Evolutionary conservation across 2,888 invertebrate species (phyloP).

Genomic region (Agonum fuliginosum): DNA sequence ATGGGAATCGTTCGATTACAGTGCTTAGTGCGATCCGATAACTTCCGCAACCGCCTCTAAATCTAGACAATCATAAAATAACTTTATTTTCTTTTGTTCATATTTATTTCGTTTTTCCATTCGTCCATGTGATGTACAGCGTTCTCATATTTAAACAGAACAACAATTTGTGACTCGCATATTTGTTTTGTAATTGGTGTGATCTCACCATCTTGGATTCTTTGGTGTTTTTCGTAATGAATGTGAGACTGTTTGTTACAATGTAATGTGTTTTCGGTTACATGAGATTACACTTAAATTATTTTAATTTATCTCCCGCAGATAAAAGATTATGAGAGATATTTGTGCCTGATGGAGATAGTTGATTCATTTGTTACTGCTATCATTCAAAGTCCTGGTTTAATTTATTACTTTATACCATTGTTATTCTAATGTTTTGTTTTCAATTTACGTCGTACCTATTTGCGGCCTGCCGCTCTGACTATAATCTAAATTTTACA

Average conservation of each 20-base stretch:
- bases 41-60: constrained; percentile 29
- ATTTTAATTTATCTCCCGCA: neutral
- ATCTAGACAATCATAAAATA: constrained; percentile 56
- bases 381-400: neutral
- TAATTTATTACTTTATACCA: constrained; percentile 19
- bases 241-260: constrained; percentile 49
- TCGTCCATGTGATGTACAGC: constrained; percentile 58
- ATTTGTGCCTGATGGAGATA: neutral
- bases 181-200: constrained; percentile 59
- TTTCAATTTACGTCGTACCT: constrained; percentile 13
- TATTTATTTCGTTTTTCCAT: constrained; percentile 30
- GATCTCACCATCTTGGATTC: constrained; percentile 51
- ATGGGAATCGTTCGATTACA: constrained; percentile 86
- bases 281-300: constrained; percentile 13
- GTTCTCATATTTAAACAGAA: constrained; percentile 16
- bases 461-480: constrained; percentile 8
- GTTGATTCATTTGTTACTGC: neutral
- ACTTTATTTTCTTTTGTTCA: constrained; percentile 6
- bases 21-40: constrained; percentile 66
- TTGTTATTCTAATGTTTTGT: constrained; percentile 11
- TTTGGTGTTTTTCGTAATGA: constrained; percentile 54
- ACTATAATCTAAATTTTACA: constrained; percentile 26
- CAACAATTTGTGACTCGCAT: constrained; percentile 46
- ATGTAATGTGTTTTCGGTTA: constrained; percentile 20
- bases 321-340: neutral